Conservation (phyloP, 2,113 vertebrate species). For the Indicator indicator region DNA sequence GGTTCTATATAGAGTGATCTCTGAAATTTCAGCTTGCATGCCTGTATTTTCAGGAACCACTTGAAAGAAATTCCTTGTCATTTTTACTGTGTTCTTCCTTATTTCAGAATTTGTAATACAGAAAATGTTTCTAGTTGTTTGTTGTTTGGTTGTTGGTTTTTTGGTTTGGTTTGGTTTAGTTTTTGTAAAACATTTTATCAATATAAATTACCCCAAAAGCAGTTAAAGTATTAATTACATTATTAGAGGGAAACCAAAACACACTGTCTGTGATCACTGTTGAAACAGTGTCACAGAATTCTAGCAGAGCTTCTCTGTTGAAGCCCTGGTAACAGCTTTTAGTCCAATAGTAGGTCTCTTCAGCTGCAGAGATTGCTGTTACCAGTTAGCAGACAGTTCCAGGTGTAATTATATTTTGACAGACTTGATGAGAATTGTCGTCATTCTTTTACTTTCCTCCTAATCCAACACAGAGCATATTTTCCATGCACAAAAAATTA, state of each 20-base stretch:
- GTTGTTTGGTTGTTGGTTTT: neutral
- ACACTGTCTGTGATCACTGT: neutral
- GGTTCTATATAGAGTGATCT: neutral
- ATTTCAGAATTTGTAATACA: neutral
- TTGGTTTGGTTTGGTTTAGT: accelerated
- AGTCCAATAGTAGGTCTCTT: neutral
- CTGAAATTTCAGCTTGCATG: neutral
- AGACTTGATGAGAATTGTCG: neutral
- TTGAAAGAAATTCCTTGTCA: neutral
- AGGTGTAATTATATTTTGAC: constrained; percentile 23
- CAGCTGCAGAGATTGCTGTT: neutral
- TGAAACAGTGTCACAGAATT: neutral
- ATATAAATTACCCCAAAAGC: neutral
- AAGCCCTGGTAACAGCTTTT: neutral
- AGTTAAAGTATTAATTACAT: neutral
- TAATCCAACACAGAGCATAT: neutral
- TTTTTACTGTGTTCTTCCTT: neutral
- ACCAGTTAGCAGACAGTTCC: neutral
- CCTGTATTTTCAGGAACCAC: neutral
- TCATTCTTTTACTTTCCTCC: neutral
- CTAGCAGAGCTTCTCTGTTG: neutral
- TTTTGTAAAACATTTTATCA: neutral
- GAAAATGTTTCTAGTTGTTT: neutral
- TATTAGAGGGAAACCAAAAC: neutral
- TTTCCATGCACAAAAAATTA: neutral